Base-by-base conservation (phyloP, 2,888 invertebrate genomes). In the Psococerastis gibbosa region DNA sequence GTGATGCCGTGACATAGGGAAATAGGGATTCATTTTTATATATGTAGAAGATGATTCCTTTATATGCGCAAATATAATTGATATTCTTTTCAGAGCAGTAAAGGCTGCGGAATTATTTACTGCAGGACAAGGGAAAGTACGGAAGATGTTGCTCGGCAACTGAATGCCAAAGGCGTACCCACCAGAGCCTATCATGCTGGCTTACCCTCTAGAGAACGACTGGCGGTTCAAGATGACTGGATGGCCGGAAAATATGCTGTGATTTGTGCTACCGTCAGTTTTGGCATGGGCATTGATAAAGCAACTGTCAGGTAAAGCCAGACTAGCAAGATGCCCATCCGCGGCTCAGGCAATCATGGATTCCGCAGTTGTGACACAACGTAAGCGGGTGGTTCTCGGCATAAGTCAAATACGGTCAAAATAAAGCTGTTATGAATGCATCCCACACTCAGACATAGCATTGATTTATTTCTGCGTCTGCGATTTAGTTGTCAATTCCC, bases 221-320 rank as follows among this genome's bases (percentile, higher is more conserved):
- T 75, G 43, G 67, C 72, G 41, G 78, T 81, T 31, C 97, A 98
- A 63, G 81, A 84, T 57, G 75, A 79, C 50, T 98, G 97, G 97
- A 88, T 89, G 65, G 67, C 68, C 27, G 95, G 95, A 1, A 76
- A 77, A 51, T 76, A 78, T 53, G 78, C 85, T 2, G 82, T 95
- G 22, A 94, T 98, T 51, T 84, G 84, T 50, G 97, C 98, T 3
- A 98, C 98, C 0, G 81, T 97, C 46, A 94, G 94, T 55, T 98
- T 98, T 65, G 98, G 98, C 32, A 99, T 98, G 98, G 98, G 98
- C 38, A 91, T 98, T 2, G 97, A 98, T 61, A 98, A 98, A 62
- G 75, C 84, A 2, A 75, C 82, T 45, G 98, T 98, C 11, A 70
- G 82, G 78, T 78, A 53, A 53, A 52, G 27, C 11, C 27, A 27